phyloP scores from a whole-genome alignment of 35 echinoderm and acorn worm genomes.

The Lytechinus variegatus region DNA sequence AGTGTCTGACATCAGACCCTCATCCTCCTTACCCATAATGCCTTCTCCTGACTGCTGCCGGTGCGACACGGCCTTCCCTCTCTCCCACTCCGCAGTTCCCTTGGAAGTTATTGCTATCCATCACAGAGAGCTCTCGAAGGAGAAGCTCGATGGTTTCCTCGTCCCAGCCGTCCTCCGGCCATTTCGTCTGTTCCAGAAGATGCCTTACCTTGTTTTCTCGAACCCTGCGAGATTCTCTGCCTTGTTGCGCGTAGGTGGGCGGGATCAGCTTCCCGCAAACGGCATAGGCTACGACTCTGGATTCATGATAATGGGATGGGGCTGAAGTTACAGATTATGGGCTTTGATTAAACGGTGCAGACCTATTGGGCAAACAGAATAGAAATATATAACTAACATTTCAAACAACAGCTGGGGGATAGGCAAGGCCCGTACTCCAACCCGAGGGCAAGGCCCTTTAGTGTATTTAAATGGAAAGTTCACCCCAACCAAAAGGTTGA shows the following conservation, averaged over 20 bases:
- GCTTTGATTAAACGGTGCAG: too few relatives aligned
- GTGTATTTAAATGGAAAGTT: too few relatives aligned
- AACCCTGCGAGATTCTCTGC: constrained; percentile 65
- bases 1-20: too few relatives aligned
- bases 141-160: constrained; percentile 90
- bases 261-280: constrained; percentile 81
- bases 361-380: too few relatives aligned
- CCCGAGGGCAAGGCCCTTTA: too few relatives aligned
- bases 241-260: constrained; percentile 83
- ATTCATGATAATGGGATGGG: constrained; percentile 67
- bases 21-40: constrained; percentile 77
- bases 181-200: constrained; percentile 82
- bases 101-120: constrained; percentile 98
- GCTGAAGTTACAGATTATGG: too few relatives aligned
- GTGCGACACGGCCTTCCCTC: constrained; percentile 80
- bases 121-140: constrained; percentile 73
- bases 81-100: constrained; percentile 95
- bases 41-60: constrained; percentile 75
- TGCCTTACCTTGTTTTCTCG: constrained; percentile 81
- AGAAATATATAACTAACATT: too few relatives aligned
- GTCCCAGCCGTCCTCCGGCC: constrained; percentile 97
- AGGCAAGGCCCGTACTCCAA: too few relatives aligned
- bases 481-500: too few relatives aligned
- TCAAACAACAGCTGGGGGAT: too few relatives aligned
- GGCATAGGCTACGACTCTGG: constrained; percentile 62